phyloP scores from a whole-genome alignment of 2,113 vertebrate species.

The Anoplopoma fimbria region DNA sequence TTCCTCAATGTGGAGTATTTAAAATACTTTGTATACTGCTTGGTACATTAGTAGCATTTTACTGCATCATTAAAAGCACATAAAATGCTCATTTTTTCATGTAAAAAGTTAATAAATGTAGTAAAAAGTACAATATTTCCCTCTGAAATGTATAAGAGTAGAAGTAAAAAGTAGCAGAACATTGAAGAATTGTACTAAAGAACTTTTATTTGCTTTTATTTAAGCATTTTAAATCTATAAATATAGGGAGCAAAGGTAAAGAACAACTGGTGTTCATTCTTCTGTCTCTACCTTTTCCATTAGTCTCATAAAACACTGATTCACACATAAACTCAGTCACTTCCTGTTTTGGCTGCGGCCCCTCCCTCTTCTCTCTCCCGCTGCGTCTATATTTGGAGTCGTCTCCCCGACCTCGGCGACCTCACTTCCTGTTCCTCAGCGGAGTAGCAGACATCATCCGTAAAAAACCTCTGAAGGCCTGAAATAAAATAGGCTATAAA shows the following conservation, averaged over 20 bases:
- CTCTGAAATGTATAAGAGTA: not conserved
- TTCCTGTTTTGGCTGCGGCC: slow-evolving; percentile 67
- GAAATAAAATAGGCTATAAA: slow-evolving; percentile 21
- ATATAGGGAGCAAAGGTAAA: not conserved
- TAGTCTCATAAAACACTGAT: slow-evolving; percentile 20
- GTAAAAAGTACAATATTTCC: not conserved
- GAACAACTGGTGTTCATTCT: not conserved
- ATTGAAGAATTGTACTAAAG: not conserved
- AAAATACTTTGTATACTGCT: not conserved
- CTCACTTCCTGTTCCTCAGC: slow-evolving; percentile 79
- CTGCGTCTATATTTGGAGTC: slow-evolving; percentile 77
- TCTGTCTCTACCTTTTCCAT: not conserved
- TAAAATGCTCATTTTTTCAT: not conserved
- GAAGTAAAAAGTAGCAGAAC: no score
- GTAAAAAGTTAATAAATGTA: not conserved
- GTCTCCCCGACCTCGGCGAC: slow-evolving; percentile 66
- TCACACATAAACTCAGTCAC: slow-evolving; percentile 24
- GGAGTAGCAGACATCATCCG: slow-evolving; percentile 50
- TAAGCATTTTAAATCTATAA: not conserved
- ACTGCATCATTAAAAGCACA: not conserved
- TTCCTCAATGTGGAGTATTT: no score
- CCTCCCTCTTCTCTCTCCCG: slow-evolving; percentile 41
- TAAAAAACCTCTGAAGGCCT: slow-evolving; percentile 58
- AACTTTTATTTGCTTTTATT: not conserved
- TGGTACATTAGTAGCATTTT: not conserved